Conservation (phyloP, 1,140 invertebrate genomes). For the Laodelphax striatellus region DNA sequence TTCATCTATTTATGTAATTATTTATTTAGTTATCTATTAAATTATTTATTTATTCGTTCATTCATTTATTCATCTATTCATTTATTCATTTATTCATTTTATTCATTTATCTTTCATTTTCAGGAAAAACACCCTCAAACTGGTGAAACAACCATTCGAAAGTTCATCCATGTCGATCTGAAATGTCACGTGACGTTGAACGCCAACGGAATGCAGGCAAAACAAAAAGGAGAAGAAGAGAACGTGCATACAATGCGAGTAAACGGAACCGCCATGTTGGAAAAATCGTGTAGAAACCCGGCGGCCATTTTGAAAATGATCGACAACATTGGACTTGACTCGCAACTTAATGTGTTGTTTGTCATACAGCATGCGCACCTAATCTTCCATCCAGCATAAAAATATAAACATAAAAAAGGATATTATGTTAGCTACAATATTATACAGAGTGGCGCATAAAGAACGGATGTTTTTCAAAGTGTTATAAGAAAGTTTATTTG, state of each 20-base stretch:
- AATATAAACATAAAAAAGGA: too few species aligned
- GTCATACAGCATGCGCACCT: constrained; percentile 46
- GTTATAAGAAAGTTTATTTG: too few species aligned
- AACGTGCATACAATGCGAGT: constrained; percentile 48
- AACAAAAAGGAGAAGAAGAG: constrained; percentile 29
- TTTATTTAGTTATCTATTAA: too few species aligned
- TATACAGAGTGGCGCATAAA: too few species aligned
- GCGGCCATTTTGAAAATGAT: constrained; percentile 42
- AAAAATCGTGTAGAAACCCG: constrained; percentile 39
- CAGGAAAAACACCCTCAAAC: constrained; percentile 30
- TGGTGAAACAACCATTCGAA: constrained; percentile 38
- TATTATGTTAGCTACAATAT: too few species aligned
- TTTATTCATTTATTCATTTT: background rate
- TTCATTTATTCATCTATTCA: too few species aligned
- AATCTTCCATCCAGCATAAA: constrained; percentile 40
- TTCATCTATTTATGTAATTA: too few species aligned
- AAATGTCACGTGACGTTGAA: constrained; percentile 48
- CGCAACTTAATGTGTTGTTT: constrained; percentile 49
- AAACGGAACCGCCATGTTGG: constrained; percentile 48
- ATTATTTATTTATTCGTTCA: too few species aligned
- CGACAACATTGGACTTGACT: constrained; percentile 51
- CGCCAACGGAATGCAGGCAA: constrained; percentile 30
- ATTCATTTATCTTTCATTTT: constrained; percentile 16
- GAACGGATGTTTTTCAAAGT: background rate
- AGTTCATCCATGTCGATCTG: constrained; percentile 50